Conservation (phyloP, 2,113 vertebrate species). For the Etheostoma spectabile region DNA sequence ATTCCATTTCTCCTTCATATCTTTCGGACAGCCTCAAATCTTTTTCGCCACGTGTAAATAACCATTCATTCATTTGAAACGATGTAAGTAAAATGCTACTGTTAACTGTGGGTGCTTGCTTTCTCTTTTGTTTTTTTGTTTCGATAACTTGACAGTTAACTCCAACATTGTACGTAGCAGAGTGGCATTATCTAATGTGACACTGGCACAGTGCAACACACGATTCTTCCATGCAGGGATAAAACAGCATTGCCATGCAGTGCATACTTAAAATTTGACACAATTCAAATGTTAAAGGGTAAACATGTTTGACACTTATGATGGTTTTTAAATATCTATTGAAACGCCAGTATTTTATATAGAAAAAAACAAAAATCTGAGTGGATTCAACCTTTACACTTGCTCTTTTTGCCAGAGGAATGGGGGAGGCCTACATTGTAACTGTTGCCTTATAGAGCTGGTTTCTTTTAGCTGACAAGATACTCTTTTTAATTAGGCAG, state of each 20-base stretch:
- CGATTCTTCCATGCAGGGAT: slow-evolving; percentile 77
- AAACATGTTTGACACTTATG: slow-evolving; percentile 73
- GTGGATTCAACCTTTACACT: slow-evolving; percentile 75
- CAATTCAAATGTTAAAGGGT: slow-evolving; percentile 70
- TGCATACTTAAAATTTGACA: slow-evolving; percentile 76
- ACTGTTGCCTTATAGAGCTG: slow-evolving; percentile 84
- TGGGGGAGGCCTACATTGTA: slow-evolving; percentile 73
- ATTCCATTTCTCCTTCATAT: slow-evolving; percentile 81
- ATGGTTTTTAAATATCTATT: slow-evolving; percentile 76
- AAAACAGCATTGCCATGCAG: slow-evolving; percentile 78
- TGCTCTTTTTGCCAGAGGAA: slow-evolving; percentile 76
- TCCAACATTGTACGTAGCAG: slow-evolving; percentile 74
- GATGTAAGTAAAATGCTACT: slow-evolving; percentile 81
- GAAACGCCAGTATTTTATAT: slow-evolving; percentile 81
- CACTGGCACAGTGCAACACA: slow-evolving; percentile 69
- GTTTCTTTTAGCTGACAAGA: slow-evolving; percentile 81
- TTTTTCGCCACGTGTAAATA: slow-evolving; percentile 79
- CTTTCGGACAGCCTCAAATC: slow-evolving; percentile 74
- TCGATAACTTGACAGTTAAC: slow-evolving; percentile 77
- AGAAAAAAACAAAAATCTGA: slow-evolving; percentile 53
- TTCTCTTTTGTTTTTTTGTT: slow-evolving; percentile 54
- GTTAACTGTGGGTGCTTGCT: slow-evolving; percentile 83
- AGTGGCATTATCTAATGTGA: slow-evolving; percentile 73
- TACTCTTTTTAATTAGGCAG: slow-evolving; percentile 81
- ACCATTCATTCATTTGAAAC: slow-evolving; percentile 72